These are phyloP conservation scores for Bilobella aurantiaca DNA, from an alignment of 1,140 invertebrate species.

Conservation along the genomic window DNA sequence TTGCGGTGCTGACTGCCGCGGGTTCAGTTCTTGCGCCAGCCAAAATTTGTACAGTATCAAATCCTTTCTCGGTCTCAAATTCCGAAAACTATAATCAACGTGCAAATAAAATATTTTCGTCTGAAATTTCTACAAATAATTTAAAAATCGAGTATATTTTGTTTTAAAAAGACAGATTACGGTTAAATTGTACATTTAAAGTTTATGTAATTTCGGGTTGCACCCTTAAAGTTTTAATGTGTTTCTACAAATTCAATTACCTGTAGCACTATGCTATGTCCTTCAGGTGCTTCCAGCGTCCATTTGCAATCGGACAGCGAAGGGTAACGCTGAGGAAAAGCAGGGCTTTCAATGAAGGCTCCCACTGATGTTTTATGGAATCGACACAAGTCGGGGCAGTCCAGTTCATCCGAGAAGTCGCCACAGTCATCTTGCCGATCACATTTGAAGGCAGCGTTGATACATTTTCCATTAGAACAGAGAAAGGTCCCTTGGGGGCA, in stretches of 20 bases:
- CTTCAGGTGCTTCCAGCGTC: constrained; percentile 91
- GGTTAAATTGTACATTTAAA: neutral
- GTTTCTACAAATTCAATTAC: no score
- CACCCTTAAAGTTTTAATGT: no score
- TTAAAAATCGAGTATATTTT: no score
- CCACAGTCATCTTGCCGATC: constrained; percentile 89
- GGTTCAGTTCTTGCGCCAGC: constrained; percentile 90
- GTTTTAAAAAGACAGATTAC: neutral
- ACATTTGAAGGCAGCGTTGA: constrained; percentile 78
- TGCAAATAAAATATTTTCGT: no score
- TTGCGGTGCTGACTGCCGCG: constrained; percentile 78
- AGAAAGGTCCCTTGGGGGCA: constrained; percentile 83
- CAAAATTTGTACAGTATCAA: constrained; percentile 89
- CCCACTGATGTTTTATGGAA: constrained; percentile 85
- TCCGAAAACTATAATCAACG: constrained; percentile 69
- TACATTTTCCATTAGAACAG: constrained; percentile 83
- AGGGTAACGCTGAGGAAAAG: constrained; percentile 85
- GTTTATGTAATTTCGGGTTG: neutral
- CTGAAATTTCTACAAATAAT: constrained; percentile 1
- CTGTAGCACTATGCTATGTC: constrained; percentile 80
- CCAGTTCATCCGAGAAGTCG: constrained; percentile 80
- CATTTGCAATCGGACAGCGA: constrained; percentile 87
- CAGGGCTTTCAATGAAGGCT: constrained; percentile 88
- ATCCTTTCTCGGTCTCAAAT: constrained; percentile 92
- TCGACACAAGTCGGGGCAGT: constrained; percentile 76